Percentiles rank a stretch among this genome's conserved stretches.
Evolutionary conservation across 2,797 vertebrate species (phyloP).

Genomic region (Tarsius wallacei): DNA sequence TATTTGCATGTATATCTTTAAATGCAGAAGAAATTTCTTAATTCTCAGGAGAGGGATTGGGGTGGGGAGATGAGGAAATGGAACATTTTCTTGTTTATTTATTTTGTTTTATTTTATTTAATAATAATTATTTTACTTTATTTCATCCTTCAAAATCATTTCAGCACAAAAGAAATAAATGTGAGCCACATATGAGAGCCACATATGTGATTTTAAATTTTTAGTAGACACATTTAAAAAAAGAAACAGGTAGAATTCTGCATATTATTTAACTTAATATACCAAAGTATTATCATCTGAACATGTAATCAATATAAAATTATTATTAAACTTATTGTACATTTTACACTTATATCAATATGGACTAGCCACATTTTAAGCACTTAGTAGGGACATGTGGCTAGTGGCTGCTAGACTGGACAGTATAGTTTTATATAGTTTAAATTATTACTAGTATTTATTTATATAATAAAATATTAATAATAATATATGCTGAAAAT

Average conservation of each 20-base stretch:
- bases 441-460: neutral
- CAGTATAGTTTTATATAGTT: neutral
- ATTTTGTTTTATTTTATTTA: conserved; percentile 1
- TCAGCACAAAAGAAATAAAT: neutral
- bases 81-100: neutral
- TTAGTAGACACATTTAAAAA: neutral
- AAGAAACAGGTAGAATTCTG: neutral
- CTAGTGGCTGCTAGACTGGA: neutral
- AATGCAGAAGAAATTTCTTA: neutral
- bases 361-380: neutral
- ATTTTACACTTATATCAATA: neutral
- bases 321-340: neutral
- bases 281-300: neutral
- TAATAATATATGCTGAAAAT: neutral
- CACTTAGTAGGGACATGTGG: fast-evolving
- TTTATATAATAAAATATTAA: conserved; percentile 32
- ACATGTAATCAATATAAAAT: neutral
- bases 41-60: neutral
- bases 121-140: neutral
- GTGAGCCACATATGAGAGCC: neutral
- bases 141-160: conserved; percentile 20
- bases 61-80: neutral
- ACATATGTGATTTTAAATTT: neutral
- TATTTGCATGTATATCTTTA: neutral
- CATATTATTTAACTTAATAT: neutral